Conservation (phyloP, 2,888 invertebrate genomes). For the Seira sanloemensis region DNA sequence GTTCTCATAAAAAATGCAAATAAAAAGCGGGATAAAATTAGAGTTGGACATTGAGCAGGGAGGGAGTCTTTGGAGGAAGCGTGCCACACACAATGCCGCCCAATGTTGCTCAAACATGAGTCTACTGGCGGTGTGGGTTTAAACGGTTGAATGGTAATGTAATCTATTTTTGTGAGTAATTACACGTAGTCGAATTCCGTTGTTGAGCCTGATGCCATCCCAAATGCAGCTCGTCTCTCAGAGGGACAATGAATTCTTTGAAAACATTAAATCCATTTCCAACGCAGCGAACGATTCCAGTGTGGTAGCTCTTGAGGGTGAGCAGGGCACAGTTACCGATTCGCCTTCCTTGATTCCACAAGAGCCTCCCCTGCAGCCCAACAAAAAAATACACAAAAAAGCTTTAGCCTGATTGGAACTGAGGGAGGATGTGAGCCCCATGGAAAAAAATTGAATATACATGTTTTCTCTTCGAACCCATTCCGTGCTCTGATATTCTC, state of each 20-base stretch:
- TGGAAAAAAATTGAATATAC: slow-evolving; percentile 11
- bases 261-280: slow-evolving; percentile 60
- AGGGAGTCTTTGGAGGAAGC: neutral
- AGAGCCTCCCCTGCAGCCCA: neutral
- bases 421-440: neutral
- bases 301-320: slow-evolving; percentile 29
- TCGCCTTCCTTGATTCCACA: slow-evolving; percentile 40
- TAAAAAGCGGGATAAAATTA: neutral
- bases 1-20: neutral
- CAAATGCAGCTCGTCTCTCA: slow-evolving; percentile 15
- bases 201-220: neutral
- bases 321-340: slow-evolving; percentile 36
- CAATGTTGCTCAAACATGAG: too few species aligned
- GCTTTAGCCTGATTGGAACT: neutral
- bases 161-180: neutral
- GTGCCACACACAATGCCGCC: neutral
- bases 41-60: neutral
- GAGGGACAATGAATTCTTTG: slow-evolving; percentile 56
- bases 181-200: neutral
- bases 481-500: slow-evolving; percentile 41
- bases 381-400: neutral
- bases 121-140: too few species aligned
- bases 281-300: slow-evolving; percentile 53
- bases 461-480: slow-evolving; percentile 25
- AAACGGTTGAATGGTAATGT: neutral